phyloP scores from a whole-genome alignment of 2,797 vertebrate genomes.

The Melanotaenia boesemani region DNA sequence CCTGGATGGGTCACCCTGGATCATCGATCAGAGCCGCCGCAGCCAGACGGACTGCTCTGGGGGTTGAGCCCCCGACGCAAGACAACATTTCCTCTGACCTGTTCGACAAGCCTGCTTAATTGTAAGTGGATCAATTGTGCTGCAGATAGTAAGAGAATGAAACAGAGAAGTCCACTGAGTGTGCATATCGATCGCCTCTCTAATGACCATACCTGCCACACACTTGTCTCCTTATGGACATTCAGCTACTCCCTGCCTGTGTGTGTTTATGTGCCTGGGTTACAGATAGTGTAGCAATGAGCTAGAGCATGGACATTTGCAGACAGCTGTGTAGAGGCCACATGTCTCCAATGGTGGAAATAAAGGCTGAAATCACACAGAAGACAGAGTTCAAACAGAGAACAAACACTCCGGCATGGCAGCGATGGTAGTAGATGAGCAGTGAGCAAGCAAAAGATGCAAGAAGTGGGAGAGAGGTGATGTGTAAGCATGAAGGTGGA shows the following conservation, averaged over 20 bases:
- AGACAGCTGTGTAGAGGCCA: conserved; percentile 26
- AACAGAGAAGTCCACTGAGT: conserved; percentile 60
- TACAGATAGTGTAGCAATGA: conserved; percentile 1
- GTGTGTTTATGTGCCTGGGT: conserved; percentile 8
- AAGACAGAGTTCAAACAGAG: conserved; percentile 12
- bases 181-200: conserved; percentile 65
- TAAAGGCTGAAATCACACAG: conserved; percentile 15
- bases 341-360: conserved; percentile 13
- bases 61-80: conserved; percentile 36
- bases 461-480: conserved; percentile 12
- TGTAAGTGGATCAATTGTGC: conserved; percentile 76
- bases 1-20: conserved; percentile 70
- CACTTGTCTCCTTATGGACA: conserved; percentile 46
- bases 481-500: background rate
- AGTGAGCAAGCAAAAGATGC: conserved; percentile 22
- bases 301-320: conserved; percentile 26
- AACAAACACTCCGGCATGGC: conserved; percentile 15
- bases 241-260: conserved; percentile 13
- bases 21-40: conserved; percentile 62
- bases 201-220: conserved; percentile 67
- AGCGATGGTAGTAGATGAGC: conserved; percentile 18
- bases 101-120: conserved; percentile 79
- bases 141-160: conserved; percentile 68
- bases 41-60: conserved; percentile 31
- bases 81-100: conserved; percentile 75